Evolutionary conservation across 1,140 invertebrate species (phyloP).

Genomic region (Drosophila sulfurigaster): DNA sequence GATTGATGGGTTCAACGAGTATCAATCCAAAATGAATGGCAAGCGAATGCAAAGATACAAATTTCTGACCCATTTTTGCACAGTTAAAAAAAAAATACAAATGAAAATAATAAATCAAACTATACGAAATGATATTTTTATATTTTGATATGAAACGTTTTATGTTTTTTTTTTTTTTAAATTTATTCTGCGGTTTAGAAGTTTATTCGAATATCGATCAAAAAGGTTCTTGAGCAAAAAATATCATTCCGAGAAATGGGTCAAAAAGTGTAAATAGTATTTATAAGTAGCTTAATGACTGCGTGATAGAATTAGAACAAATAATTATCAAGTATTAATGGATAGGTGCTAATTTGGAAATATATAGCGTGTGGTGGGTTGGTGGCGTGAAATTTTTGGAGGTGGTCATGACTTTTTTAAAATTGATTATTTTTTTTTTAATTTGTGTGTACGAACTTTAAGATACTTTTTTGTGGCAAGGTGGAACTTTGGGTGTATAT

Average conservation of each 20-base stretch:
- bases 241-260: conserved; percentile 85
- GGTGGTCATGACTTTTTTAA: conserved; percentile 16
- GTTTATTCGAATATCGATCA: conserved; percentile 47
- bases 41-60: conserved; percentile 47
- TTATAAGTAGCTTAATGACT: conserved; percentile 38
- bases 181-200: conserved; percentile 6
- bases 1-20: conserved; percentile 6
- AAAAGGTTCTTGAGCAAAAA: conserved; percentile 83
- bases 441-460: conserved; percentile 11
- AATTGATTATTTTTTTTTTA: conserved; percentile 7
- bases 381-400: conserved; percentile 5
- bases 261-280: conserved; percentile 59
- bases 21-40: conserved; percentile 33
- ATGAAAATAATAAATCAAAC: conserved; percentile 9
- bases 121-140: conserved; percentile 54
- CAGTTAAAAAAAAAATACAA: conserved; percentile 11
- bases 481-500: conserved; percentile 29
- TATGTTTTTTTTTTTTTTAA: conserved; percentile 29
- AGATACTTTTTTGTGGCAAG: conserved; percentile 20
- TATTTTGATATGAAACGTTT: neutral
- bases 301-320: conserved; percentile 25
- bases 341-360: conserved; percentile 31
- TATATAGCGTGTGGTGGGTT: conserved; percentile 37
- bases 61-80: conserved; percentile 46
- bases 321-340: conserved; percentile 1